Evolutionary conservation across 2,797 vertebrate species (phyloP).

Genomic region (Allobates femoralis): DNA sequence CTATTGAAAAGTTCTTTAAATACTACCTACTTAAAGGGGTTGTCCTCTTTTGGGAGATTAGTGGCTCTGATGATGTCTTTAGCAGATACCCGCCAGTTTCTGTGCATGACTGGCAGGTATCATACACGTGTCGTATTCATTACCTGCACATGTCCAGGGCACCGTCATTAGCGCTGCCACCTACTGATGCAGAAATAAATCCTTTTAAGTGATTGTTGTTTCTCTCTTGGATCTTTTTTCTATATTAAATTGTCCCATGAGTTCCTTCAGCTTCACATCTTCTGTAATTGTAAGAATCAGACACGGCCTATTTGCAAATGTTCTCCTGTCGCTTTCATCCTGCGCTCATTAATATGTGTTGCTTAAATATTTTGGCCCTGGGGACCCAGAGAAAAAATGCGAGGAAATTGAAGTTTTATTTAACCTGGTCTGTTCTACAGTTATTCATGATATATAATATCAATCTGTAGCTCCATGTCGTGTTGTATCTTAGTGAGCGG

Average conservation of each 20-base stretch:
- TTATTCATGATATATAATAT: not conserved
- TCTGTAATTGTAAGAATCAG: not conserved
- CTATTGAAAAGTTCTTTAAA: too few relatives aligned
- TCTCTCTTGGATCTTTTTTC: not conserved
- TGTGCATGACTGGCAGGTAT: too few relatives aligned
- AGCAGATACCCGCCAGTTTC: too few relatives aligned
- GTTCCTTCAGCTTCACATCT: not conserved
- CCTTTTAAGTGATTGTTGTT: not conserved
- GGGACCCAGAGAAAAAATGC: not conserved
- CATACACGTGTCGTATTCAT: not conserved
- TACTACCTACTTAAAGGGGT: too few relatives aligned
- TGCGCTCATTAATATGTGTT: not conserved
- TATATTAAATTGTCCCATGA: not conserved
- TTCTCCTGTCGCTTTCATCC: slow-evolving; percentile 16
- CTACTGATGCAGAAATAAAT: too few relatives aligned
- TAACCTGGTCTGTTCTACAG: not conserved
- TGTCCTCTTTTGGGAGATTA: too few relatives aligned
- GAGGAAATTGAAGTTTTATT: too few relatives aligned
- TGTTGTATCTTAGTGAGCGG: not conserved
- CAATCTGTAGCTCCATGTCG: not conserved
- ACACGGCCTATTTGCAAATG: slow-evolving; percentile 1
- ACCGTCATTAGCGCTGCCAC: too few relatives aligned
- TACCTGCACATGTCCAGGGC: too few relatives aligned
- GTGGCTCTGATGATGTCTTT: too few relatives aligned
- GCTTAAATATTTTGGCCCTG: not conserved